Percentiles rank a stretch among this genome's conserved stretches.
Conservation (phyloP, 92 coral and sea anemone genomes). For the Anthopleura xanthogrammica region DNA sequence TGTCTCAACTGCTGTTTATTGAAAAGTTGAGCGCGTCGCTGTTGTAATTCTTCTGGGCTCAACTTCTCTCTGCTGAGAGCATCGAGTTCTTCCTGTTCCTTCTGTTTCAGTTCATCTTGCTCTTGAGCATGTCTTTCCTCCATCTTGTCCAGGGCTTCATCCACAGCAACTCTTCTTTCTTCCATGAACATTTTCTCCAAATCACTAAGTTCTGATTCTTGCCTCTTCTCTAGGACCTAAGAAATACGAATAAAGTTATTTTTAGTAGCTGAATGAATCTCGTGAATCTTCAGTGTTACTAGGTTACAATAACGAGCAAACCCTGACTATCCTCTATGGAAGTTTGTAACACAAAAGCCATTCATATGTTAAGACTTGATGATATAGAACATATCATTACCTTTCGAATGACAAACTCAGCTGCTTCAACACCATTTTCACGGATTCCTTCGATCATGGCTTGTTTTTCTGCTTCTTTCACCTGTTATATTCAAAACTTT, state of each 20-base stretch:
- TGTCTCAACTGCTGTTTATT: conserved; percentile 90
- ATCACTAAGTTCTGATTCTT: conserved; percentile 85
- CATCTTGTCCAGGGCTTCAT: conserved; percentile 92
- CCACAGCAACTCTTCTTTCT: conserved; percentile 91
- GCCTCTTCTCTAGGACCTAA: conserved; percentile 91
- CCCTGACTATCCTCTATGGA: no score
- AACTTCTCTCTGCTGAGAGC: conserved; percentile 71
- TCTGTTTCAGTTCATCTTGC: conserved; percentile 73
- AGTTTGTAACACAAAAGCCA: no score
- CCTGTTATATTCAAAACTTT: conserved; percentile 38
- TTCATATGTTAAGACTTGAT: no score
- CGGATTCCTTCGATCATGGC: conserved; percentile 96
- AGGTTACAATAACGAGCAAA: no score
- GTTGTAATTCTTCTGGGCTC: conserved; percentile 80
- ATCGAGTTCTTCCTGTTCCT: conserved; percentile 72
- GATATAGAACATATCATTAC: conserved; percentile 28
- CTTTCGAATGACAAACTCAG: conserved; percentile 96
- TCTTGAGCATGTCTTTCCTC: conserved; percentile 88
- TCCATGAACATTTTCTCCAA: conserved; percentile 89
- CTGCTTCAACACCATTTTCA: conserved; percentile 93
- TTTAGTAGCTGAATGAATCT: not conserved
- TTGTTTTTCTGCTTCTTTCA: conserved; percentile 94
- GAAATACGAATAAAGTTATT: not conserved
- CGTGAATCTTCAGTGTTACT: not conserved
- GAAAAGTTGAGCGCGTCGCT: conserved; percentile 83